A percentile compares a stretch with the other conserved stretches of the same genome.
These are phyloP conservation scores for Heliconius ethilla DNA, from an alignment of 2,888 invertebrate genomes.

Conservation along the genomic window DNA sequence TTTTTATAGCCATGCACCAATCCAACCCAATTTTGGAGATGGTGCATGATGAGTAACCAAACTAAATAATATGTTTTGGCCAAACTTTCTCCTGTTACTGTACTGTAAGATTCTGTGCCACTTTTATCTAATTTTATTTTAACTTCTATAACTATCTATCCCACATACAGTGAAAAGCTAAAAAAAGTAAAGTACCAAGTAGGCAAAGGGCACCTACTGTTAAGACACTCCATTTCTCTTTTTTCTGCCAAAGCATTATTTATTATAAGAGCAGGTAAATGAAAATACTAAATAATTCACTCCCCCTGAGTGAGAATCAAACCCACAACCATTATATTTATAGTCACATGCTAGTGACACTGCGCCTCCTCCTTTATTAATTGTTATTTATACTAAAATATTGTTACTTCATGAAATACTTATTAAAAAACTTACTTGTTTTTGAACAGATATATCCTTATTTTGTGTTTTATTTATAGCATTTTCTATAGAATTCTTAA, in stretches of 20 bases:
- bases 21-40: too few relatives aligned
- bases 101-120: not conserved
- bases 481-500: slow-evolving; percentile 78
- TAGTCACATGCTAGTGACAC: not conserved
- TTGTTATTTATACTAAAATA: not conserved
- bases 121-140: too few relatives aligned
- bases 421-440: slow-evolving; percentile 61
- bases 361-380: not conserved
- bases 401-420: not conserved
- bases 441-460: slow-evolving; percentile 82
- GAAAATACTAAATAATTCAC: not conserved
- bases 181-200: too few relatives aligned
- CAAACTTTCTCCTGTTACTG: too few relatives aligned
- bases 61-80: too few relatives aligned
- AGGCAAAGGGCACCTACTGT: too few relatives aligned
- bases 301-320: not conserved
- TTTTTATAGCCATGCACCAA: too few relatives aligned
- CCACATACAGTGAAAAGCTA: too few relatives aligned
- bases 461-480: slow-evolving; percentile 80
- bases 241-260: too few relatives aligned
- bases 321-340: not conserved
- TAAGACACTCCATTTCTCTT: too few relatives aligned
- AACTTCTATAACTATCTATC: too few relatives aligned
- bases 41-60: too few relatives aligned
- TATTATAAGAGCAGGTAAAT: not conserved